Conservation (phyloP, 1,140 invertebrate species). For the Leucophenga varia region DNA sequence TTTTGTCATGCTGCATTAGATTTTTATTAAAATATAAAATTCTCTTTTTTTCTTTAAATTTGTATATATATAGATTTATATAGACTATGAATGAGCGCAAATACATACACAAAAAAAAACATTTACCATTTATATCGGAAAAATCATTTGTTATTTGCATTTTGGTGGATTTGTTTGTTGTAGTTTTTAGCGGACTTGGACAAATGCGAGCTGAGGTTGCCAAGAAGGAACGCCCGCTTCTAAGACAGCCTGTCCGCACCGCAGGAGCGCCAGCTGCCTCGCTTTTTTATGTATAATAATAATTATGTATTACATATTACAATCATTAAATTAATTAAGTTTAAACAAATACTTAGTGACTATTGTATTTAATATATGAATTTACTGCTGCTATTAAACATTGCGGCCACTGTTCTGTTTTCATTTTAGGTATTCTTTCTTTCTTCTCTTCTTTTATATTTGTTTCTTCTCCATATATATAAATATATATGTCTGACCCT, state of each 20-base stretch:
- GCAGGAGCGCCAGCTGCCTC: conserved; percentile 25
- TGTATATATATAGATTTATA: conserved; percentile 29
- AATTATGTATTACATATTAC: conserved; percentile 47
- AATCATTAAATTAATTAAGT: conserved; percentile 47
- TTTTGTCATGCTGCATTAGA: no score
- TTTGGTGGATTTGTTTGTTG: conserved; percentile 45
- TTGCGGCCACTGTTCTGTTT: conserved; percentile 19
- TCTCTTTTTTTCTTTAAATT: conserved; percentile 21
- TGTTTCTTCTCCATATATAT: conserved; percentile 8
- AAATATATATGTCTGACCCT: conserved; percentile 15
- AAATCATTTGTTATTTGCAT: conserved; percentile 31
- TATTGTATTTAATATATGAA: conserved; percentile 40
- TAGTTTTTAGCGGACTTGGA: conserved; percentile 28
- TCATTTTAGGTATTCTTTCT: no score
- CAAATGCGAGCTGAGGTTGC: conserved; percentile 8
- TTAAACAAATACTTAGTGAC: conserved; percentile 49
- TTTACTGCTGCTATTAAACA: conserved; percentile 33
- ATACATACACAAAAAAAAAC: conserved; percentile 41
- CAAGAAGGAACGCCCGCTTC: not conserved
- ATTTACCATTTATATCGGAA: conserved; percentile 18
- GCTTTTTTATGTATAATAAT: conserved; percentile 16
- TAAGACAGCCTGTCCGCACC: conserved; percentile 11
- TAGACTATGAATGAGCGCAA: conserved; percentile 44
- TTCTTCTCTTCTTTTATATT: no score
- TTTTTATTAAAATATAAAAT: conserved; percentile 46